These are phyloP conservation scores for Drosophila ercepeae DNA, from an alignment of 1,140 invertebrate genomes.

Conservation along the genomic window DNA sequence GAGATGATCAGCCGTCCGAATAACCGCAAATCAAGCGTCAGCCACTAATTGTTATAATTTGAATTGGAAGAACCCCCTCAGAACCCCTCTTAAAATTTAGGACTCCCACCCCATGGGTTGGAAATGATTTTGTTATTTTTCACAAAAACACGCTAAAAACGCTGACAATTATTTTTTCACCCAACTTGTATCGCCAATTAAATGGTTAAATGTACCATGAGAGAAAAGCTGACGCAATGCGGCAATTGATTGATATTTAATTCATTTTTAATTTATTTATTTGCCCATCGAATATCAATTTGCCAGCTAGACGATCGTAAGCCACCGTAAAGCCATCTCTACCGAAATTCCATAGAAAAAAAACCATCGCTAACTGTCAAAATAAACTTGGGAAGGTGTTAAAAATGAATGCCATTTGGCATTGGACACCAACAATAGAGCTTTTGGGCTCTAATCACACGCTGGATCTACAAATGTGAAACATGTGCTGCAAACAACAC, in stretches of 20 bases:
- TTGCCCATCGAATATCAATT: slow-evolving; percentile 70
- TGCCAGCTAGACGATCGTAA: slow-evolving; percentile 17
- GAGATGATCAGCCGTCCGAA: neutral
- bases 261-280: slow-evolving; percentile 73
- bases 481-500: slow-evolving; percentile 58
- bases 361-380: slow-evolving; percentile 42
- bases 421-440: slow-evolving; percentile 51
- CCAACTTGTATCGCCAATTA: slow-evolving; percentile 44
- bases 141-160: slow-evolving; percentile 38
- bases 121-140: slow-evolving; percentile 31
- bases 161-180: slow-evolving; percentile 1
- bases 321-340: slow-evolving; percentile 22
- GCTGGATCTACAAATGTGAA: slow-evolving; percentile 67
- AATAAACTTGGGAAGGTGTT: slow-evolving; percentile 57
- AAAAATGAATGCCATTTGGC: slow-evolving; percentile 63
- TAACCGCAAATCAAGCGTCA: slow-evolving; percentile 30
- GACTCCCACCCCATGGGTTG: neutral
- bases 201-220: slow-evolving; percentile 57
- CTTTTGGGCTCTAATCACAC: slow-evolving; percentile 49
- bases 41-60: slow-evolving; percentile 66
- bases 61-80: slow-evolving; percentile 17
- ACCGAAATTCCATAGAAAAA: slow-evolving; percentile 1
- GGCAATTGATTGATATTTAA: slow-evolving; percentile 73
- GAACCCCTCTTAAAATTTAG: neutral
- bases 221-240: slow-evolving; percentile 19